Conservation (phyloP, 2,888 invertebrate species). For the Oscheius onirici region DNA sequence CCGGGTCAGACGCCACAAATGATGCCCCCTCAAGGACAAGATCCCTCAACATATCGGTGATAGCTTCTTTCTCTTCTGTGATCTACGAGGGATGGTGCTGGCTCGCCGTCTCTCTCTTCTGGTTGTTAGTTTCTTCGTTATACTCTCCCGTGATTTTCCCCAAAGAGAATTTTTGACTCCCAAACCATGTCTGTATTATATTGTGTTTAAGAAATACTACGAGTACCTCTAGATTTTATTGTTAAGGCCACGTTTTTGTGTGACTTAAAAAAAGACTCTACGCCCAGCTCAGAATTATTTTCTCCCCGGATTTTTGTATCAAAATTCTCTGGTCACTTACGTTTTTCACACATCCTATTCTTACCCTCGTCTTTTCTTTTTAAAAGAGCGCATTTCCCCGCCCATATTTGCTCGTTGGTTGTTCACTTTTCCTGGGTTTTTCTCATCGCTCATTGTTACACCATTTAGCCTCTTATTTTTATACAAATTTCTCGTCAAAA, state of each 20-base stretch:
- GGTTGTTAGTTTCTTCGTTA: conserved; percentile 23
- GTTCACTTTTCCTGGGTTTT: too few species aligned
- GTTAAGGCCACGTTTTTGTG: conserved; percentile 1
- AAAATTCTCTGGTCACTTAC: too few species aligned
- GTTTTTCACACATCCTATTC: too few species aligned
- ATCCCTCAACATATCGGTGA: conserved; percentile 30
- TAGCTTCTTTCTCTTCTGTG: not conserved
- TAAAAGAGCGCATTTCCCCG: too few species aligned
- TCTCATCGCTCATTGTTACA: too few species aligned
- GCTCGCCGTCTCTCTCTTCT: conserved; percentile 11
- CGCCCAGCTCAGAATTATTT: too few species aligned
- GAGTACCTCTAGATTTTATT: conserved; percentile 20
- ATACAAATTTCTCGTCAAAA: too few species aligned
- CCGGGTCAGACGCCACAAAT: conserved; percentile 12
- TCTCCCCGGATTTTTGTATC: too few species aligned
- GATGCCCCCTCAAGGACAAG: conserved; percentile 27
- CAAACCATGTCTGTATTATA: conserved; percentile 34
- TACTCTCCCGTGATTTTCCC: not conserved
- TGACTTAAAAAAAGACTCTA: too few species aligned
- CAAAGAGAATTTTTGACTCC: not conserved
- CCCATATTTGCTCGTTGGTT: too few species aligned
- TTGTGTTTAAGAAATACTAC: conserved; percentile 14
- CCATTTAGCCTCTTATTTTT: too few species aligned
- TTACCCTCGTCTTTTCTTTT: too few species aligned
- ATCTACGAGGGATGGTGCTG: conserved; percentile 20